phyloP scores from a whole-genome alignment of 2,113 vertebrate genomes.

The Mormoops blainvillei region DNA sequence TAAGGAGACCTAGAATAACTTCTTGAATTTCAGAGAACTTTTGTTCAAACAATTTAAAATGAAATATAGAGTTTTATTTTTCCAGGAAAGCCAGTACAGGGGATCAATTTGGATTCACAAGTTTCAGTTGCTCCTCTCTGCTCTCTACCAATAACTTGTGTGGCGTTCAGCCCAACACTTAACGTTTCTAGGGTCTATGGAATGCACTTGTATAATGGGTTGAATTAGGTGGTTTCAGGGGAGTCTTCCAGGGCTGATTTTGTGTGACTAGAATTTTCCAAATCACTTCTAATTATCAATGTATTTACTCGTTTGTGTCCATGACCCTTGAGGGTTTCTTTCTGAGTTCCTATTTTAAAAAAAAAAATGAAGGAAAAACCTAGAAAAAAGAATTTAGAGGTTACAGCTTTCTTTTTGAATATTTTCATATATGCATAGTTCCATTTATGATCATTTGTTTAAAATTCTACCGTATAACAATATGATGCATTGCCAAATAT shows the following conservation, averaged over 20 bases:
- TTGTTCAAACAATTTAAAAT: constrained; percentile 35
- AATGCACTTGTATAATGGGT: neutral
- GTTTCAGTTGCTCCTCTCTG: neutral
- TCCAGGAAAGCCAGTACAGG: neutral
- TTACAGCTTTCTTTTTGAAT: neutral
- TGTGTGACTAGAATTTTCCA: constrained; percentile 9
- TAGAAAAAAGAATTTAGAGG: neutral
- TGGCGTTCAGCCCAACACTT: neutral
- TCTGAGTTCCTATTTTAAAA: neutral
- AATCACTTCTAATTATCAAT: neutral
- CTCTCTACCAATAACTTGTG: neutral
- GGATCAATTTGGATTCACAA: neutral
- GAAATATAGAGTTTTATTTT: constrained; percentile 9
- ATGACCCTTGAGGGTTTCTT: neutral
- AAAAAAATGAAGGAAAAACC: neutral
- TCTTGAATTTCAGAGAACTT: constrained; percentile 35
- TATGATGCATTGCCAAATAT: neutral
- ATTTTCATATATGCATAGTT: neutral
- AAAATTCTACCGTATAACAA: neutral
- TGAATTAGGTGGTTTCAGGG: neutral
- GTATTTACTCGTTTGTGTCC: neutral
- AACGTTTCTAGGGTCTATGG: neutral
- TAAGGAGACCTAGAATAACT: constrained; percentile 21
- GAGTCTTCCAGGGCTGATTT: neutral
- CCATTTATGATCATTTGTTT: neutral